Conservation (phyloP, 2,797 vertebrate species). For the Chelon auratus region DNA sequence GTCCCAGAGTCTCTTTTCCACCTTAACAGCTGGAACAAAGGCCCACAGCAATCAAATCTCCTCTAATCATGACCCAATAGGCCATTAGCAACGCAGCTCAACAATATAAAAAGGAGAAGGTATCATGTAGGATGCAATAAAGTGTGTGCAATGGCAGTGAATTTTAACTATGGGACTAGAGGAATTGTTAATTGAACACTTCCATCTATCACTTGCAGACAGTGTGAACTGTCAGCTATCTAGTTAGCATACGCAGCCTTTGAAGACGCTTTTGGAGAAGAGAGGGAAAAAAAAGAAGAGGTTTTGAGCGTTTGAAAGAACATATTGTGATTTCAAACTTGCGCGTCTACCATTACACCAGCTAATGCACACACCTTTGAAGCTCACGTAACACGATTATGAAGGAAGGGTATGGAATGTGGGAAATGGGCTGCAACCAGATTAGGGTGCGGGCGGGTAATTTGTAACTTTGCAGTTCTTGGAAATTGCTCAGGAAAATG, state of each 20-base stretch:
- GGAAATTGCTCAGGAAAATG: conserved; percentile 64
- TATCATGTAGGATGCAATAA: conserved; percentile 49
- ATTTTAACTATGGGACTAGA: conserved; percentile 38
- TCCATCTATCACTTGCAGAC: conserved; percentile 43
- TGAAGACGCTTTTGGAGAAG: conserved; percentile 2
- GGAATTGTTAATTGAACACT: conserved; percentile 40
- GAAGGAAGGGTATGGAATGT: conserved; percentile 29
- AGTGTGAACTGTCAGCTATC: conserved; percentile 10
- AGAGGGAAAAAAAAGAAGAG: background rate
- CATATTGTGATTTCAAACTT: conserved; percentile 3
- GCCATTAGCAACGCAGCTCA: conserved; percentile 50
- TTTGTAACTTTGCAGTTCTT: conserved; percentile 62
- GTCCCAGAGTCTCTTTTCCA: conserved; percentile 44
- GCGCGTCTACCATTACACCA: conserved; percentile 46
- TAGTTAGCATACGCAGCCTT: conserved; percentile 19
- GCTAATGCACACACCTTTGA: conserved; percentile 51
- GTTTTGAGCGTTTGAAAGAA: conserved; percentile 11
- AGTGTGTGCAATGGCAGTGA: conserved; percentile 23
- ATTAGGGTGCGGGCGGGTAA: conserved; percentile 57
- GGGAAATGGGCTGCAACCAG: conserved; percentile 60
- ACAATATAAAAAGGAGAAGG: conserved; percentile 33
- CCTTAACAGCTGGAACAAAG: conserved; percentile 55
- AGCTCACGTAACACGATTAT: conserved; percentile 54
- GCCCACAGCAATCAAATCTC: conserved; percentile 63
- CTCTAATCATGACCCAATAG: conserved; percentile 57